phyloP scores from a whole-genome alignment of 2,113 vertebrate genomes.

The Oreochromis spilurus region DNA sequence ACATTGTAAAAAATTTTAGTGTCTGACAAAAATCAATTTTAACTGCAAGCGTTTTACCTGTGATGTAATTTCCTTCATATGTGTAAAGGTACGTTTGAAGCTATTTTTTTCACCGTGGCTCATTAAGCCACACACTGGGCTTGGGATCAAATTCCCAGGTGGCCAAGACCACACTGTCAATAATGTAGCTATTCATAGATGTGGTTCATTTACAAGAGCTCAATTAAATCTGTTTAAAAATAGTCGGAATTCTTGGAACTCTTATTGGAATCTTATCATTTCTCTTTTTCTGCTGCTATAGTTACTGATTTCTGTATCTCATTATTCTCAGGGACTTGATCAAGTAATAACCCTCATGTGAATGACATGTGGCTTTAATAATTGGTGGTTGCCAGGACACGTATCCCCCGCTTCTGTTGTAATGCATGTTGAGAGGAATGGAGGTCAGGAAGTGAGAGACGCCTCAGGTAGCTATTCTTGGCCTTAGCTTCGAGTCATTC shows the following conservation, averaged over 20 bases:
- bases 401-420: not conserved
- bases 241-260: not conserved
- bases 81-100: not conserved
- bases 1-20: not conserved
- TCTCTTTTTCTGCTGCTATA: constrained; percentile 20
- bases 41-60: not conserved
- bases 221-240: not conserved
- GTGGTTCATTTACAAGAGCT: not conserved
- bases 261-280: not conserved
- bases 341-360: constrained; percentile 31
- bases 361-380: constrained; percentile 30
- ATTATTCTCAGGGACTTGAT: constrained; percentile 49
- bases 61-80: not conserved
- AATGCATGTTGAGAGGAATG: constrained; percentile 15
- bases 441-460: constrained; percentile 24
- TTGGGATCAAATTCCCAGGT: not conserved
- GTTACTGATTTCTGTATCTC: constrained; percentile 54
- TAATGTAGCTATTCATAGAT: not conserved
- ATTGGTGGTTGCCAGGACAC: constrained; percentile 51
- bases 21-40: not conserved
- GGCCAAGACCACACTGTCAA: not conserved
- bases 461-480: constrained; percentile 35
- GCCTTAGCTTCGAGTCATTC: constrained; percentile 14
- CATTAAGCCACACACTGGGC: not conserved
- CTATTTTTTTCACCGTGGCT: not conserved